Evolutionary conservation across 2,113 vertebrate species (phyloP).

Genomic region (Tyrannus savana): DNA sequence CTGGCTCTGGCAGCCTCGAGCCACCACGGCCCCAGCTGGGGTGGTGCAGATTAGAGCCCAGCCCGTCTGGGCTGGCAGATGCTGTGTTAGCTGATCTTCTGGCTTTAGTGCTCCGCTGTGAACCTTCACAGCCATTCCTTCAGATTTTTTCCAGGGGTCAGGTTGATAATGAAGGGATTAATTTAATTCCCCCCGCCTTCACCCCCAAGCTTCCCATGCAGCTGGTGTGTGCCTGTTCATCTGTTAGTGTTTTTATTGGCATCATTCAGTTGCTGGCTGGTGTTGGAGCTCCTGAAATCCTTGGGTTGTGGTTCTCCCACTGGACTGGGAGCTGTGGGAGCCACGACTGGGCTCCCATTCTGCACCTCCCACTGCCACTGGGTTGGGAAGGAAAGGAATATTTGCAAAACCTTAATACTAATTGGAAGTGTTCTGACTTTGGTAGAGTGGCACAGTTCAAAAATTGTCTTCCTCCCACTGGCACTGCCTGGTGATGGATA

Average conservation of each 20-base stretch:
- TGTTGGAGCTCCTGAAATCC: background rate
- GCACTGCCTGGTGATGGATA: background rate
- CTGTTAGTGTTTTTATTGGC: conserved; percentile 61
- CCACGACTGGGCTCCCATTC: background rate
- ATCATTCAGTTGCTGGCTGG: background rate
- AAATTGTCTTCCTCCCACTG: background rate
- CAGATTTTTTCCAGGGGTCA: conserved; percentile 56
- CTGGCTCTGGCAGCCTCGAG: background rate
- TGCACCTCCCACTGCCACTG: fast-evolving
- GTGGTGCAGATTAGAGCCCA: background rate
- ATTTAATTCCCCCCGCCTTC: conserved; percentile 27
- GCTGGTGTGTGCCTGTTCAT: conserved; percentile 57
- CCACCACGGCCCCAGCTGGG: background rate
- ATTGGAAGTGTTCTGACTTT: background rate
- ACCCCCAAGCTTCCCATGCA: conserved; percentile 12
- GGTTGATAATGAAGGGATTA: conserved; percentile 71
- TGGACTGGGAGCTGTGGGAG: background rate
- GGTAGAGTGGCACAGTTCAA: background rate
- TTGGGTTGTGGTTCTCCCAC: background rate
- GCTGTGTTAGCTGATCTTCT: conserved; percentile 39
- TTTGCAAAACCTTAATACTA: background rate
- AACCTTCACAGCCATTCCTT: conserved; percentile 49
- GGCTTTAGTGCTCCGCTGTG: conserved; percentile 14
- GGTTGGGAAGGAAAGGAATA: too few species aligned
- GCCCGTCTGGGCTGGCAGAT: conserved; percentile 56